Percentiles rank a stretch among this genome's conserved stretches.
phyloP scores from a whole-genome alignment of 92 coral and sea anemone species.

The Desmophyllum pertusum region DNA sequence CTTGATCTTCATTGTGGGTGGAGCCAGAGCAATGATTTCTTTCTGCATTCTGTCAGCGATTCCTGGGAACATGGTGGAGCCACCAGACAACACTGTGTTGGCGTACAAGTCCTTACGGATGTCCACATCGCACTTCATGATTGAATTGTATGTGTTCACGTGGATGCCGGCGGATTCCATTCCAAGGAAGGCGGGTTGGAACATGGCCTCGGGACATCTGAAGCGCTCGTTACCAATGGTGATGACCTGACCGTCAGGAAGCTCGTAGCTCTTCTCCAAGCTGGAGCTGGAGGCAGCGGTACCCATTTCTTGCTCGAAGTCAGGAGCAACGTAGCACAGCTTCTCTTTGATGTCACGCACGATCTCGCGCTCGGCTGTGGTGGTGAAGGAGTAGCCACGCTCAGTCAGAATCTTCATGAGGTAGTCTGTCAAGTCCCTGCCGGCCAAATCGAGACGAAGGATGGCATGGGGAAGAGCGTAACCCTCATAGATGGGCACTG shows the following conservation, averaged over 20 bases:
- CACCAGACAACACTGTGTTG: conserved; percentile 96
- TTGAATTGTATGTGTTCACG: conserved; percentile 89
- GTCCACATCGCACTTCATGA: conserved; percentile 90
- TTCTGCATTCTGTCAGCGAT: conserved; percentile 91
- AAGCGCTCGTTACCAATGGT: too few relatives aligned
- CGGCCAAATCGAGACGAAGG: too few relatives aligned
- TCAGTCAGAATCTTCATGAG: too few relatives aligned
- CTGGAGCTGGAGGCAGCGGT: too few relatives aligned
- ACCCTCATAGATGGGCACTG: too few relatives aligned
- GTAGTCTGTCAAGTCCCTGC: too few relatives aligned
- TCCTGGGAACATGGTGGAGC: conserved; percentile 96
- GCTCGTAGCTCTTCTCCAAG: too few relatives aligned
- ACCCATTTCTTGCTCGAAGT: conserved; percentile 96
- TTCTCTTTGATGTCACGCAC: conserved; percentile 97
- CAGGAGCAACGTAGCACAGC: conserved; percentile 87
- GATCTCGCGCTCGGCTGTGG: conserved; percentile 89
- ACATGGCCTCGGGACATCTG: conserved; percentile 85
- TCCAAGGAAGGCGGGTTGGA: conserved; percentile 96
- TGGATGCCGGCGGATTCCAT: conserved; percentile 99
- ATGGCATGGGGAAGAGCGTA: too few relatives aligned
- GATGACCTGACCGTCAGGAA: too few relatives aligned
- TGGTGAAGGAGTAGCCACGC: conserved; percentile 84
- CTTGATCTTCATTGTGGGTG: too few relatives aligned
- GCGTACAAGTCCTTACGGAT: conserved; percentile 89
- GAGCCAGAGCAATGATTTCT: too few relatives aligned